phyloP scores from a whole-genome alignment of 2,113 vertebrate genomes.

The Nibea coibor region DNA sequence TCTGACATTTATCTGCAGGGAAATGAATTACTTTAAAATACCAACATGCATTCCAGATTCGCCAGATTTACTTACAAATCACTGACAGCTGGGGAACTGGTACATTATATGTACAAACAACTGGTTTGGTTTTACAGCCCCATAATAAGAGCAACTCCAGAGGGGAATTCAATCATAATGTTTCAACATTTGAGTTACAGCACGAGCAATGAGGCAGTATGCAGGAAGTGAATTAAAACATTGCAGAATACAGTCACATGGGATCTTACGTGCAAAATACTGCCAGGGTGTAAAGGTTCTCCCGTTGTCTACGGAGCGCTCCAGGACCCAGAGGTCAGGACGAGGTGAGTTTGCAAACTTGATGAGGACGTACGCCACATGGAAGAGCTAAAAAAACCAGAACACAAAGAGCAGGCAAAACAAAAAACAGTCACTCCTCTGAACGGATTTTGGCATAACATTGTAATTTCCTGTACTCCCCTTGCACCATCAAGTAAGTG shows the following conservation, averaged over 20 bases:
- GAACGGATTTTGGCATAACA: conserved; percentile 53
- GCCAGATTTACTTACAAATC: conserved; percentile 1
- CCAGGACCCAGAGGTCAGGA: conserved; percentile 94
- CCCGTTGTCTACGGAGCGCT: conserved; percentile 92
- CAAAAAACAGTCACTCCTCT: conserved; percentile 41
- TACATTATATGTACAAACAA: not conserved
- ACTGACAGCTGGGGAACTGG: not conserved
- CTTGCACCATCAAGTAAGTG: conserved; percentile 23
- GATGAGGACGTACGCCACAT: conserved; percentile 94
- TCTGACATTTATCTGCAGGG: not conserved
- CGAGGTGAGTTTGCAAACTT: conserved; percentile 97
- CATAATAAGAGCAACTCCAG: conserved; percentile 14
- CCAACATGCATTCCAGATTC: conserved; percentile 6
- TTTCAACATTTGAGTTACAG: not conserved
- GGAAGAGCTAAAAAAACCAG: conserved; percentile 88
- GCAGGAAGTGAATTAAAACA: not conserved
- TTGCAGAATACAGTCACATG: not conserved
- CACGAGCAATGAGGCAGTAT: too few relatives aligned
- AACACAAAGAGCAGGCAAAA: conserved; percentile 65
- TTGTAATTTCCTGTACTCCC: conserved; percentile 60
- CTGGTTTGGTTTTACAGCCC: not conserved
- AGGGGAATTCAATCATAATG: not conserved
- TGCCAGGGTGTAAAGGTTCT: conserved; percentile 92
- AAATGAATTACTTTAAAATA: not conserved
- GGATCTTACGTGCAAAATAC: conserved; percentile 95